phyloP scores from a whole-genome alignment of 2,888 invertebrate species.

The Drosophila fungiperda region DNA sequence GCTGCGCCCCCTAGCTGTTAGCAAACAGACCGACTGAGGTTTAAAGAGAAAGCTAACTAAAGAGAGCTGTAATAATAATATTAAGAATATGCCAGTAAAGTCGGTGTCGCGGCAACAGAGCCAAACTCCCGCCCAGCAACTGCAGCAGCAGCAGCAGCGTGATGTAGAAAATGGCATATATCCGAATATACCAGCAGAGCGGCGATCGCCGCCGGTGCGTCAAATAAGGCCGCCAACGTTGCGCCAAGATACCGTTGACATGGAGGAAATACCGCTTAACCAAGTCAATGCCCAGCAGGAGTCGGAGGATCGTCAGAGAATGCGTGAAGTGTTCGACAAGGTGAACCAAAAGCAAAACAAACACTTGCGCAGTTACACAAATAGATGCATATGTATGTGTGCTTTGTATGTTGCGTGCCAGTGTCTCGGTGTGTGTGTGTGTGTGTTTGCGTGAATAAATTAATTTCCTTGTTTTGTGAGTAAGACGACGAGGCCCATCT shows the following conservation, averaged over 20 bases:
- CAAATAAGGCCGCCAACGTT: conserved; percentile 71
- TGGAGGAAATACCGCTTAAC: conserved; percentile 82
- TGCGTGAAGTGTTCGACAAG: conserved; percentile 81
- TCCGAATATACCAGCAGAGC: conserved; percentile 74
- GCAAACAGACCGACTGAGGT: conserved; percentile 2
- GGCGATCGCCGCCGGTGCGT: conserved; percentile 56
- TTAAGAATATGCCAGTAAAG: conserved; percentile 58
- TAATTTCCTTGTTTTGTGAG: conserved; percentile 39
- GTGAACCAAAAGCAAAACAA: conserved; percentile 53
- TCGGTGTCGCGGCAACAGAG: conserved; percentile 64
- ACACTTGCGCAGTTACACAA: neutral
- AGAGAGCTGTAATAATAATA: conserved; percentile 25
- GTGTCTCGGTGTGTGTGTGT: conserved; percentile 7
- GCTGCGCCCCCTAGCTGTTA: neutral
- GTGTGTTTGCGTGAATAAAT: conserved; percentile 54
- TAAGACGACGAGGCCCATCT: neutral
- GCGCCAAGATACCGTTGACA: conserved; percentile 82
- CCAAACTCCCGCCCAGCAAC: conserved; percentile 73
- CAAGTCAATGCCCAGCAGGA: conserved; percentile 68
- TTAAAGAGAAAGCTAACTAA: neutral
- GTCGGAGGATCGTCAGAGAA: conserved; percentile 74
- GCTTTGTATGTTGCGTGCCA: neutral
- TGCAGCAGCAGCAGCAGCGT: conserved; percentile 72
- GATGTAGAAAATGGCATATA: conserved; percentile 81
- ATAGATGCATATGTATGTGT: neutral